phyloP scores from a whole-genome alignment of 2,888 invertebrate genomes.

The Spisula solida region DNA sequence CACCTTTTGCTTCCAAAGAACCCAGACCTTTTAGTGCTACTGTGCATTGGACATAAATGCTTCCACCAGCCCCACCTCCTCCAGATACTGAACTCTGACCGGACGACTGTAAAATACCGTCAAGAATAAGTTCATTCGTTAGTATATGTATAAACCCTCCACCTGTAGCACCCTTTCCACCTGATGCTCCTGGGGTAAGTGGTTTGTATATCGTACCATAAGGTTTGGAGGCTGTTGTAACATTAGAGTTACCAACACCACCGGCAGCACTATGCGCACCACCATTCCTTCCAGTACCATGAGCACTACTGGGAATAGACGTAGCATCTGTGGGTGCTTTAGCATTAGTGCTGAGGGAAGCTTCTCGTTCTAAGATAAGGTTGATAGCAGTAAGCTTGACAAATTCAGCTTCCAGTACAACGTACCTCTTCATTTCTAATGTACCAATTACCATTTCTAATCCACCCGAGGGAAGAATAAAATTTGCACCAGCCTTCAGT shows the following conservation, averaged over 20 bases:
- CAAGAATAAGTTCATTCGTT: conserved; percentile 72
- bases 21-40: conserved; percentile 77
- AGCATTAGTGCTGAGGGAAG: conserved; percentile 74
- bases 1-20: conserved; percentile 74
- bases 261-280: conserved; percentile 78
- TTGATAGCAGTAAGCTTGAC: conserved; percentile 73
- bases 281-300: conserved; percentile 71
- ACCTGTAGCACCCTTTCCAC: conserved; percentile 75
- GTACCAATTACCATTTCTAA: conserved; percentile 72
- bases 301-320: conserved; percentile 58
- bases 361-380: conserved; percentile 76
- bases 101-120: conserved; percentile 77
- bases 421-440: conserved; percentile 79
- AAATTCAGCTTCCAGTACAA: conserved; percentile 72
- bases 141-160: conserved; percentile 76
- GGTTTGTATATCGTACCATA: conserved; percentile 79
- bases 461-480: conserved; percentile 68
- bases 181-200: conserved; percentile 70
- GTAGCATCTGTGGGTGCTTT: conserved; percentile 48
- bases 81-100: conserved; percentile 67
- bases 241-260: conserved; percentile 70
- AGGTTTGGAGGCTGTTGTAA: conserved; percentile 68
- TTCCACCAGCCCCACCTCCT: conserved; percentile 81
- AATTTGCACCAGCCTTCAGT: conserved; percentile 76
- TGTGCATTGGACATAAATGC: conserved; percentile 72